Evolutionary conservation across 2,113 vertebrate species (phyloP).

Genomic region (Petromus typicus): DNA sequence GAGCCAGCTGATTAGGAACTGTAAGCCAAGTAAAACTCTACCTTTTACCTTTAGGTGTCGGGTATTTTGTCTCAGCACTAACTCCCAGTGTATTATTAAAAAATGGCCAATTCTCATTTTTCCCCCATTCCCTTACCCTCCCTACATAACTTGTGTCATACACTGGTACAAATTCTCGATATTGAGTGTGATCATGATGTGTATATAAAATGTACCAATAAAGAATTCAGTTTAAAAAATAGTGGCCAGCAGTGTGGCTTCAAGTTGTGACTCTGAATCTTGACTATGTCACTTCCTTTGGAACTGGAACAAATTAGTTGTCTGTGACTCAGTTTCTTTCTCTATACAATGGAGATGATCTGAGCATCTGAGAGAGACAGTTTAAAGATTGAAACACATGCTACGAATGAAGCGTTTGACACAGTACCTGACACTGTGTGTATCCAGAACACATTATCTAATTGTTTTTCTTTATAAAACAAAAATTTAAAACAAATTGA

Average conservation of each 20-base stretch:
- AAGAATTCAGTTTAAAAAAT: not conserved
- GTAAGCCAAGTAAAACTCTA: too few relatives aligned
- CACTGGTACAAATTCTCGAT: too few relatives aligned
- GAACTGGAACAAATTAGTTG: not conserved
- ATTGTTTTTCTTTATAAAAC: not conserved
- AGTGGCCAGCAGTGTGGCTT: not conserved
- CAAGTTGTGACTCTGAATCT: not conserved
- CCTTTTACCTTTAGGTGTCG: too few relatives aligned
- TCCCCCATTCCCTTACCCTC: too few relatives aligned
- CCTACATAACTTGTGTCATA: too few relatives aligned
- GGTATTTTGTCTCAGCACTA: too few relatives aligned
- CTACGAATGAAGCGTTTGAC: not conserved
- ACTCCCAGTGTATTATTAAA: too few relatives aligned
- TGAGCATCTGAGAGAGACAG: not conserved
- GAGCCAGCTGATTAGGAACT: too few relatives aligned
- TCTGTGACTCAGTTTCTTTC: not conserved
- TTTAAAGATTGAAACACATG: not conserved
- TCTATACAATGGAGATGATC: not conserved
- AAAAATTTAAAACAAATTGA: not conserved
- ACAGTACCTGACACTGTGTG: not conserved
- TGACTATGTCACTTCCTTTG: not conserved
- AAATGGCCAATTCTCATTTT: too few relatives aligned
- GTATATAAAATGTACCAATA: too few relatives aligned
- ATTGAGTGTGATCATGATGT: too few relatives aligned
- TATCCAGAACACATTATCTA: not conserved